Percentiles rank a stretch among this genome's conserved stretches.
Evolutionary conservation across 2,797 vertebrate genomes (phyloP).

Genomic region (Typhlichthys eigenmanni): DNA sequence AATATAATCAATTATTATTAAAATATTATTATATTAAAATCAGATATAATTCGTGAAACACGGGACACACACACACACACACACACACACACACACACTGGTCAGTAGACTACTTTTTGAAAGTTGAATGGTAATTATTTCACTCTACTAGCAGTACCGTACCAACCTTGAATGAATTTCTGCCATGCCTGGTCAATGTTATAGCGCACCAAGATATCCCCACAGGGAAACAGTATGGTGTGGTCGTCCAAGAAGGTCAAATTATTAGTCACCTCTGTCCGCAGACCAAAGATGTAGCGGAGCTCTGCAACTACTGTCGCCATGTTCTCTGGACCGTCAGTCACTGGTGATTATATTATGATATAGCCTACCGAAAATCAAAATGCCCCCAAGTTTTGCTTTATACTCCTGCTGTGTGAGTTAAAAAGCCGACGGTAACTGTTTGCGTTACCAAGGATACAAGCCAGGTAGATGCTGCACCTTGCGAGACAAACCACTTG

Average conservation of each 20-base stretch:
- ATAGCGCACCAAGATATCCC: slow-evolving; percentile 85
- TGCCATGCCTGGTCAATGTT: slow-evolving; percentile 84
- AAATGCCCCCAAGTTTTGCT: background rate
- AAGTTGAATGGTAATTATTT: no score
- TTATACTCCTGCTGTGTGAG: background rate
- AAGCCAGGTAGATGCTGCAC: background rate
- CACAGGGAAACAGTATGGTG: slow-evolving; percentile 85
- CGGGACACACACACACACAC: no score
- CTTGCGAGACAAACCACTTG: background rate
- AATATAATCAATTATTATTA: no score
- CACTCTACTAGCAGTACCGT: no score
- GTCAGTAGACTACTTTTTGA: no score
- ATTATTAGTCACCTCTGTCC: slow-evolving; percentile 81
- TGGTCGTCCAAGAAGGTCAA: slow-evolving; percentile 87
- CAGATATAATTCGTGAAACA: no score
- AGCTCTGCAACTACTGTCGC: slow-evolving; percentile 72
- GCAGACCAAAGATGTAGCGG: slow-evolving; percentile 84
- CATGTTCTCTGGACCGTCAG: slow-evolving; percentile 56
- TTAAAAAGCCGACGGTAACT: background rate
- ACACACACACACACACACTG: no score
- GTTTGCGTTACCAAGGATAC: slow-evolving; percentile 34
- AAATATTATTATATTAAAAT: no score
- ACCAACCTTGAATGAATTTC: slow-evolving; percentile 86
- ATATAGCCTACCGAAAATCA: background rate
- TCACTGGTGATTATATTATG: background rate